Base-by-base conservation (phyloP, 2,797 vertebrate species). In the Etheostoma perlongum region DNA sequence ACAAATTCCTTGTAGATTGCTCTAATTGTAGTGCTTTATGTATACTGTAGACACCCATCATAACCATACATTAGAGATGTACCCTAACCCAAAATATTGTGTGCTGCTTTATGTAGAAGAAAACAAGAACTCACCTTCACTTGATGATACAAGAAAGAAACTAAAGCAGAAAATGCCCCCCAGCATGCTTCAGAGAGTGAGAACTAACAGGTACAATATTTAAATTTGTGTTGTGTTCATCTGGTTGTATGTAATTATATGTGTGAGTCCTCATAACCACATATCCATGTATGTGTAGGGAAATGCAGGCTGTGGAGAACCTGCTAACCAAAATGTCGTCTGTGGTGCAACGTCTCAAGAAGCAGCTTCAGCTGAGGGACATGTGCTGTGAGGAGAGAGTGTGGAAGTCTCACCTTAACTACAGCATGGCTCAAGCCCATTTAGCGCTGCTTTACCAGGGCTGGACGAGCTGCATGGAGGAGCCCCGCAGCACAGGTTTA, bases 341-440 rank as follows among this genome's bases (percentile, higher is more conserved):
- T 52, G 2, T 94, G 61, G 76, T 95, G 70, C 72, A 83, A 46
- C 80, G 62, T 67, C 89, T 89, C 13, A 71, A 93, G 70, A 94
- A 87, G 72, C 91, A 52, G 75, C 92, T 88, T 79, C 88, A 82
- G 23, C 92, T 96, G 62, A 95, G 95, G 74, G 91, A 90, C 42
- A 6, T 93, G 15, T 95, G 82, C 82, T 88, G 89, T 66, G 95
- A 96, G 75, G 96, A 98, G 85, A 93, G 96, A 79, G 94, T 95
- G 60, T 98, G 97, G 97, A 95, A 82, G 78, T 93, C 96, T 74
- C 95, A 96, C 71, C 90, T 98, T 74, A 98, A 99, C 86, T 88
- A 96, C 71, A 93, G 78, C 53, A 44, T 98, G 87, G 97, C 96
- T 67, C 73, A 76, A 53, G 90, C 95, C 67, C 94, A 97, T 83